Base-by-base conservation (phyloP, 1,140 invertebrate genomes). In the Drosophila trapezifrons region DNA sequence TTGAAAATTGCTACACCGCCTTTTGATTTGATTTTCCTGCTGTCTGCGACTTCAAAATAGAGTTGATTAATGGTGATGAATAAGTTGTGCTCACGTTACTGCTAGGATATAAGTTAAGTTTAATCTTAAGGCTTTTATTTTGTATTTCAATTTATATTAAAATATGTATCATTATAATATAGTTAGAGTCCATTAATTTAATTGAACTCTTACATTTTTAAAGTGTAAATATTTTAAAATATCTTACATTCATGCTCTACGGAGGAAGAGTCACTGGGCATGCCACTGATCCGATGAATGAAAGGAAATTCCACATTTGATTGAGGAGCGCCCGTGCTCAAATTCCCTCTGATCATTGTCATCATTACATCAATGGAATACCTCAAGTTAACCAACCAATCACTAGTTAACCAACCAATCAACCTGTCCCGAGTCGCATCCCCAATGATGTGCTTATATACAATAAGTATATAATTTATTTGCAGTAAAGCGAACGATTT, bases 331-430 rank as follows among this genome's bases (percentile, higher is more conserved):
- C 18, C 37, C 27, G 13, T 3, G 35, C 38, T n/a, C 27, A 38
- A 20, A 52, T 58, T 56, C 32, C 20, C 20, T 40, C 9, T 57
- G 18, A 43, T 45, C 35, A 25, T 35, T 12, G 6, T 43, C 54
- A 13, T 45, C 54, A 35, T 57, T 56, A 54, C 54, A 58, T 65
- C 52, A 52, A 75, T 75, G 62, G 40, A 52, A 76, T 65, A 42
- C 47, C 72, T 52, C 7, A 57, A 65, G 60, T 76, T 75, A 76
- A n/a, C n/a, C n/a, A n/a, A n/a, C n/a, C n/a, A n/a, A n/a, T 49
- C 42, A 55, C 8, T 37, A 42, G 20, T 49, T 71, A 45, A 71
- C 43, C 35, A 54, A 56, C 27, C 52, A 49, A 66, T 47, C 29
- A 72, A 63, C 71, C 46, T 57, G 72, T 51, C 42, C 63, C 25